Evolutionary conservation across 2,797 vertebrate species (phyloP).

Genomic region (Pachyuromys duprasi): DNA sequence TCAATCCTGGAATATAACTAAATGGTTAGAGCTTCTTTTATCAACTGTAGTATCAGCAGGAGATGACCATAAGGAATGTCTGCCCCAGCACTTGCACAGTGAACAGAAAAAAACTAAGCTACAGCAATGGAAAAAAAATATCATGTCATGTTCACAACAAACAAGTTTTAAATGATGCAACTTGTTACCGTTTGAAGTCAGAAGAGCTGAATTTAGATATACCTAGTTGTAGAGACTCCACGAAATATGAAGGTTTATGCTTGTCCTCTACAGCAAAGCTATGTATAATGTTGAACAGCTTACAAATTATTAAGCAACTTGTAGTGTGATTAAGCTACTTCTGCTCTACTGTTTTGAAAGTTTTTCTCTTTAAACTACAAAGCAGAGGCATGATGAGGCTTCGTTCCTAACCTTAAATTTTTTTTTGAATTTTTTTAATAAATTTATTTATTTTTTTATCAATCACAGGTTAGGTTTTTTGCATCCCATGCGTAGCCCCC

Average conservation of each 20-base stretch:
- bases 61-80: background rate
- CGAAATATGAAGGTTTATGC: background rate
- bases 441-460: too few relatives aligned
- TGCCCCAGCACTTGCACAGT: background rate
- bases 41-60: background rate
- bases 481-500: too few relatives aligned
- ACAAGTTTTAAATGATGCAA: background rate
- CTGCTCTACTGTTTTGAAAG: background rate
- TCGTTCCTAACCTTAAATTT: background rate
- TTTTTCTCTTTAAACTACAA: slow-evolving; percentile 7
- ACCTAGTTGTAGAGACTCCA: background rate
- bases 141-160: background rate
- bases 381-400: background rate
- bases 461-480: too few relatives aligned
- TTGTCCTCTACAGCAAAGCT: background rate
- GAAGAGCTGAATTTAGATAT: background rate
- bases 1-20: background rate
- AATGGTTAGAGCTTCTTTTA: background rate
- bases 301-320: background rate
- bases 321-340: background rate
- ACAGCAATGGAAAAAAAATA: background rate
- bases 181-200: background rate
- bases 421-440: too few relatives aligned
- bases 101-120: background rate
- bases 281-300: background rate